Evolutionary conservation across 2,797 vertebrate genomes (phyloP).

Genomic region (Apodemus agrarius): DNA sequence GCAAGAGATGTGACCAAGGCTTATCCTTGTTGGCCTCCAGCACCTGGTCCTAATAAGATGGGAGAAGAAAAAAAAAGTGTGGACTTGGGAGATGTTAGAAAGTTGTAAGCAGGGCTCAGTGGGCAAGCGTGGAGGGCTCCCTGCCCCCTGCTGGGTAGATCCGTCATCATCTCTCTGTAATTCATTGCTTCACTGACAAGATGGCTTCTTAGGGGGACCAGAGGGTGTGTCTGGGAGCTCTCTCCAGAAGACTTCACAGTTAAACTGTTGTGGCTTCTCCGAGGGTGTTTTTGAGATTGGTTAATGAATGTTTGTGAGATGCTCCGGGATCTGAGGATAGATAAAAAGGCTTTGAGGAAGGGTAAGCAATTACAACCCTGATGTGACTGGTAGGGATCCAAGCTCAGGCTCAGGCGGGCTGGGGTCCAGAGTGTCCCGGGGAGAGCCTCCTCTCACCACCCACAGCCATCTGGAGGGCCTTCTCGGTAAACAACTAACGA

Average conservation of each 20-base stretch:
- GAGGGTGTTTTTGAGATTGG: slow-evolving; percentile 52
- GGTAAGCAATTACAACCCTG: background rate
- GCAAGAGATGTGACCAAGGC: background rate
- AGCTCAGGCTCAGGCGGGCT: background rate
- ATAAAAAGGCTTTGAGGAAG: slow-evolving; percentile 55
- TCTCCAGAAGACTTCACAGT: slow-evolving; percentile 32
- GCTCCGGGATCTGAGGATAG: slow-evolving; percentile 49
- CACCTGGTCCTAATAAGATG: too few relatives aligned
- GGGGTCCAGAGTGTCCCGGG: background rate
- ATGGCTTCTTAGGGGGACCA: background rate
- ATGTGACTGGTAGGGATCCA: background rate
- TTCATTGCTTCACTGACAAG: background rate
- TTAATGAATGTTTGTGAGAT: slow-evolving; percentile 73
- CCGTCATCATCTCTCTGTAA: rapidly evolving
- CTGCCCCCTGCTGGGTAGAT: background rate
- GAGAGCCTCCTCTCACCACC: background rate
- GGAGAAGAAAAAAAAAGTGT: background rate
- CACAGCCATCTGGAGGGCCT: too few relatives aligned
- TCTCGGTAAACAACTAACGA: background rate
- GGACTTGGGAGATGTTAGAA: background rate
- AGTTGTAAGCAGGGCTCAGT: too few relatives aligned
- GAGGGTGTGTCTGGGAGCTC: background rate
- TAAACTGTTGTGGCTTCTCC: slow-evolving; percentile 51
- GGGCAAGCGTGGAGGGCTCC: too few relatives aligned
- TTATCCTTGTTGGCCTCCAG: background rate